phyloP scores from a whole-genome alignment of 2,888 invertebrate genomes.

The Lasioglossum figueresi region DNA sequence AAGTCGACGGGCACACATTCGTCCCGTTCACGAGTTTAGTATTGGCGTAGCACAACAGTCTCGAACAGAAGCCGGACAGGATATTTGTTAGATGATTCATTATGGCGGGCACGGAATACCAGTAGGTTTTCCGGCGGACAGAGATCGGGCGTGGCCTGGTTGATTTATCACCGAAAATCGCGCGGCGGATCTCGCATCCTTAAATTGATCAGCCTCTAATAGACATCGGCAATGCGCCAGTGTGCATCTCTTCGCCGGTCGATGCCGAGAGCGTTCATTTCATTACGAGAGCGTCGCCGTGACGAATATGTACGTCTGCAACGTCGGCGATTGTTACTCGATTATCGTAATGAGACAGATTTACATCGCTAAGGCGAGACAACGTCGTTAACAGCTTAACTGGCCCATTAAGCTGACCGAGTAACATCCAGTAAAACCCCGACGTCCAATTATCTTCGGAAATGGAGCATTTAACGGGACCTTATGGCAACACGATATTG shows the following conservation, averaged over 20 bases:
- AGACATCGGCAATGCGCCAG: neutral
- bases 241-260: neutral
- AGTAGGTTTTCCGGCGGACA: constrained; percentile 19
- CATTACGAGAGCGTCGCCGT: neutral
- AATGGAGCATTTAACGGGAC: constrained; percentile 13
- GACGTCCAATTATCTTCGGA: constrained; percentile 19
- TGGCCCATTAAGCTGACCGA: constrained; percentile 25
- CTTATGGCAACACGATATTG: neutral
- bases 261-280: neutral
- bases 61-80: neutral
- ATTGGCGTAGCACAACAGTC: neutral
- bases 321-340: neutral
- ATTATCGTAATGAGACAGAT: constrained; percentile 2
- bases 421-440: constrained; percentile 28
- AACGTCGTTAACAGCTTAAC: constrained; percentile 28
- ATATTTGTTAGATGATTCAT: constrained; percentile 34
- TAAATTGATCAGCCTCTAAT: constrained; percentile 17
- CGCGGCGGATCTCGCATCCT: constrained; percentile 21
- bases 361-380: constrained; percentile 22
- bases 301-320: neutral
- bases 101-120: constrained; percentile 10
- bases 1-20: neutral
- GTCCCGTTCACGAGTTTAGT: neutral
- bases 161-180: constrained; percentile 40
- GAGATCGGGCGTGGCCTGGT: constrained; percentile 18